Evolutionary conservation across 2,888 invertebrate genomes (phyloP).

Genomic region (Philaethria dido): DNA sequence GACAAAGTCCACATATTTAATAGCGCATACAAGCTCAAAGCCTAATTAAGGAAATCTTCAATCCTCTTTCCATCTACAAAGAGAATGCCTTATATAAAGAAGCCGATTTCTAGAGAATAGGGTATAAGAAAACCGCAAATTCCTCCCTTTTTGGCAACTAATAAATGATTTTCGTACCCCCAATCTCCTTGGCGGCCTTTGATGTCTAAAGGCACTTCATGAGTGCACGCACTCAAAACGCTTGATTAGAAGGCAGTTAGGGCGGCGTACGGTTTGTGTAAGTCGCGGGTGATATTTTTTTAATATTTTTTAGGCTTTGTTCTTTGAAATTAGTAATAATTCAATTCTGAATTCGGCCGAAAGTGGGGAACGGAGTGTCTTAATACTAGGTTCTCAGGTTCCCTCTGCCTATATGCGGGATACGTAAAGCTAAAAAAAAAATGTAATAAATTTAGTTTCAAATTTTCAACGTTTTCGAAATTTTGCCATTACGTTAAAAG

Average conservation of each 20-base stretch:
- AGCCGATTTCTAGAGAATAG: constrained; percentile 47
- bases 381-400: too few relatives aligned
- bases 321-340: background rate
- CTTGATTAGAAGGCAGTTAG: constrained; percentile 73
- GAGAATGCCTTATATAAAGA: constrained; percentile 46
- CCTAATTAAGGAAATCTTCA: constrained; percentile 55
- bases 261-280: constrained; percentile 47
- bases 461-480: too few relatives aligned
- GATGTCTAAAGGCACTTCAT: constrained; percentile 74
- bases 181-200: constrained; percentile 57
- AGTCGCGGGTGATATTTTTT: background rate
- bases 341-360: too few relatives aligned
- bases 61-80: constrained; percentile 52
- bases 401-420: too few relatives aligned
- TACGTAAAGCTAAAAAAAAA: too few relatives aligned
- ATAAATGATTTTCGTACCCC: constrained; percentile 68
- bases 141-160: constrained; percentile 58
- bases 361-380: too few relatives aligned
- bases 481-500: too few relatives aligned
- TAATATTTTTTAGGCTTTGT: background rate
- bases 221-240: constrained; percentile 64
- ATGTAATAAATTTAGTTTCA: too few relatives aligned
- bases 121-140: constrained; percentile 52
- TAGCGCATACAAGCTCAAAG: constrained; percentile 31
- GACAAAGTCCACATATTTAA: constrained; percentile 11